A percentile compares a stretch with the other conserved stretches of the same genome.
Conservation (phyloP, 2,113 vertebrate species). For the Ceyx margarethae region DNA sequence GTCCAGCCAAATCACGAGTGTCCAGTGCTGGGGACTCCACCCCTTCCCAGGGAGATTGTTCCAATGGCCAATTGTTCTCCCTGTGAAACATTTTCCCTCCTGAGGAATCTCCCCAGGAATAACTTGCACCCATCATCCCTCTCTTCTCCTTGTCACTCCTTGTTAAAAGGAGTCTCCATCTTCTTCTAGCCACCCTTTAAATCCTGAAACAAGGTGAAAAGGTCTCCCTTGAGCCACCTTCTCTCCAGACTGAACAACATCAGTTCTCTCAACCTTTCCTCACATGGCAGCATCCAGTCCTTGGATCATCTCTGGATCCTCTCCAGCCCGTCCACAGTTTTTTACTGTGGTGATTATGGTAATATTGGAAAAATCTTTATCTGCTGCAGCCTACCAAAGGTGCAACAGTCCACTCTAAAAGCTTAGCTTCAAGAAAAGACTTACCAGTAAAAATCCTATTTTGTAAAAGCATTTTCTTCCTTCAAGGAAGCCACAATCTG, state of each 20-base stretch:
- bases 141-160: background rate
- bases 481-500: background rate
- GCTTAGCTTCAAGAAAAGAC: background rate
- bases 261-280: background rate
- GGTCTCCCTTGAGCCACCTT: background rate
- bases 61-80: background rate
- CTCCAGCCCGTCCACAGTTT: background rate
- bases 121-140: background rate
- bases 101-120: background rate
- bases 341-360: background rate
- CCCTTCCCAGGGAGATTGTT: background rate
- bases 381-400: background rate
- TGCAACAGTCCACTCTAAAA: background rate
- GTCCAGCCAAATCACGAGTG: background rate
- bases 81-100: background rate
- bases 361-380: background rate
- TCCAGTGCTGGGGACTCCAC: background rate
- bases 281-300: background rate
- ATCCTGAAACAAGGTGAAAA: background rate
- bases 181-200: background rate
- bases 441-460: background rate
- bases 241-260: background rate
- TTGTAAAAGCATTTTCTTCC: background rate
- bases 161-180: background rate
- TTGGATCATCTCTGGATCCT: background rate